These are phyloP conservation scores for Cyaniris semiargus DNA, from an alignment of 2,888 invertebrate species.

Conservation along the genomic window DNA sequence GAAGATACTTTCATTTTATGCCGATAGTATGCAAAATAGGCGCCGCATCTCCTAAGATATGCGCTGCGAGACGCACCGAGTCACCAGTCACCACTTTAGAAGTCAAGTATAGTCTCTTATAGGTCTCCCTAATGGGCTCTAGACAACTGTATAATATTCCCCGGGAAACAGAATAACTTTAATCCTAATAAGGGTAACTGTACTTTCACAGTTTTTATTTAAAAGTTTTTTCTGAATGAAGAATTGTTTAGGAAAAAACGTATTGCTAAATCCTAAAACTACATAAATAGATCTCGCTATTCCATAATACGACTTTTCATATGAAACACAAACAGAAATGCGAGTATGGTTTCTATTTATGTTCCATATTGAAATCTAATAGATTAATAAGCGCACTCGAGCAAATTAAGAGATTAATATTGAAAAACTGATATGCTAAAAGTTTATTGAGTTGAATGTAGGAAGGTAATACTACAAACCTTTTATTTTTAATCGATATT, in stretches of 20 bases:
- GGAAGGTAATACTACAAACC: neutral
- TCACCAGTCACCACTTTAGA: neutral
- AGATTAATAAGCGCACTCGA: neutral
- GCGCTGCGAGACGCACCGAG: constrained; percentile 5
- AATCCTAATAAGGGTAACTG: neutral
- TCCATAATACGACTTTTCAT: neutral
- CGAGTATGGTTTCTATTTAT: neutral
- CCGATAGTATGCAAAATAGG: neutral
- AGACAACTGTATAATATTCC: constrained; percentile 2
- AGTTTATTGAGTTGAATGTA: neutral
- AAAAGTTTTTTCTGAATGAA: neutral
- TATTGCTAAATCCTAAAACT: neutral
- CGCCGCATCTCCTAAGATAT: neutral
- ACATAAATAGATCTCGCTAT: neutral
- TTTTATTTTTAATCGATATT: neutral
- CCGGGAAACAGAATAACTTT: neutral
- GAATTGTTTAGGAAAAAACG: neutral
- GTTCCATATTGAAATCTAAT: neutral
- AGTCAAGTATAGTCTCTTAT: constrained; percentile 4
- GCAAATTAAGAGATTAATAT: neutral
- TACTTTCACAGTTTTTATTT: neutral
- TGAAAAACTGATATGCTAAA: neutral
- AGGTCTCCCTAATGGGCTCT: neutral
- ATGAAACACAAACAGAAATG: too few relatives aligned
- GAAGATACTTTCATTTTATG: neutral